Percentiles rank a stretch among this genome's conserved stretches.
Evolutionary conservation across 2,888 invertebrate species (phyloP).

Genomic region (Epistrophella euchroma): DNA sequence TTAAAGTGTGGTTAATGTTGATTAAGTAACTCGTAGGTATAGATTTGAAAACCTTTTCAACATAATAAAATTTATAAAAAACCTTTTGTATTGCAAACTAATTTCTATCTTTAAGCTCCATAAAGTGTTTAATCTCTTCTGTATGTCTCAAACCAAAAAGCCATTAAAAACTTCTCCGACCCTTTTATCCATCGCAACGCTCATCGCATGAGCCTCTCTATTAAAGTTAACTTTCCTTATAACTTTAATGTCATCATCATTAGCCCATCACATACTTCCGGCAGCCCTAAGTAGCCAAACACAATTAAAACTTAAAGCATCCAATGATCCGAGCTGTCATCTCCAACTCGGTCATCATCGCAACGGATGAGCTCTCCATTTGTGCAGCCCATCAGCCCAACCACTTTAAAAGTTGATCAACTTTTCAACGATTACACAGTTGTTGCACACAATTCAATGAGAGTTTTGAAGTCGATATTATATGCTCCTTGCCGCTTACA

Average conservation of each 20-base stretch:
- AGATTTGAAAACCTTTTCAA: not conserved
- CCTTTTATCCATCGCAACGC: not conserved
- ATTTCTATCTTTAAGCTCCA: not conserved
- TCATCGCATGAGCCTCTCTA: not conserved
- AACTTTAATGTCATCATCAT: slow-evolving; percentile 54
- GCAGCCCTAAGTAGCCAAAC: slow-evolving; percentile 46
- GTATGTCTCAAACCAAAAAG: not conserved
- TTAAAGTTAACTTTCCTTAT: slow-evolving; percentile 23
- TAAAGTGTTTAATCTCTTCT: slow-evolving; percentile 3
- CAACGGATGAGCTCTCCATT: slow-evolving; percentile 24
- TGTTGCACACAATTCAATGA: slow-evolving; percentile 62
- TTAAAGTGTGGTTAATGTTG: too few species aligned
- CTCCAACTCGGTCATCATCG: slow-evolving; percentile 62
- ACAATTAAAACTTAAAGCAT: slow-evolving; percentile 73
- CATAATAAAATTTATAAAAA: not conserved
- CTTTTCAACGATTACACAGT: slow-evolving; percentile 69
- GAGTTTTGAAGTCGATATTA: slow-evolving; percentile 18
- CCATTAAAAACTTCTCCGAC: slow-evolving; percentile 11
- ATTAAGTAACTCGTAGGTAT: too few species aligned
- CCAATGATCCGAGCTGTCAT: slow-evolving; percentile 60
- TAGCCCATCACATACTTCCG: slow-evolving; percentile 47
- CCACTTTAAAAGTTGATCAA: slow-evolving; percentile 74
- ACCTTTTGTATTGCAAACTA: not conserved
- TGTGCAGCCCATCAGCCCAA: slow-evolving; percentile 23
- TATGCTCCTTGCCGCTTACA: slow-evolving; percentile 6